These are phyloP conservation scores for Heliocidaris tuberculata DNA, from an alignment of 35 echinoderm and acorn worm species.

Conservation along the genomic window DNA sequence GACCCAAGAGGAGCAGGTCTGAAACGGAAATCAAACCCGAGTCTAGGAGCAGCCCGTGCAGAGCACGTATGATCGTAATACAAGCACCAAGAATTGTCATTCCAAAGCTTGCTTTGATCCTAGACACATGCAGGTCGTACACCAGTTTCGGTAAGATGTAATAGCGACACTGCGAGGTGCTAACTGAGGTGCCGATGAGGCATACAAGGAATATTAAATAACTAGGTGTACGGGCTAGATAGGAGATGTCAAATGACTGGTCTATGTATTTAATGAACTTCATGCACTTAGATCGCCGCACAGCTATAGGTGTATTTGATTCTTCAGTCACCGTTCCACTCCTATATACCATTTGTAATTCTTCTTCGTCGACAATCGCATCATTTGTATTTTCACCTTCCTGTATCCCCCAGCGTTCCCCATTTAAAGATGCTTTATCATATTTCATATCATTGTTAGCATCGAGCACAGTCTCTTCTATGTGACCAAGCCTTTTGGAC, in stretches of 20 bases:
- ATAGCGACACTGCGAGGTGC: background rate
- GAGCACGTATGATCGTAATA: background rate
- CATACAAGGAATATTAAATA: no score
- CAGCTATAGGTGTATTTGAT: background rate
- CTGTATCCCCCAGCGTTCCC: no score
- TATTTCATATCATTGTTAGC: no score
- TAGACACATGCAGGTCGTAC: background rate
- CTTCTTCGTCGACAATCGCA: no score
- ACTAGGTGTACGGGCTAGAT: background rate
- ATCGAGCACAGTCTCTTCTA: no score
- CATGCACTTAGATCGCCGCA: background rate
- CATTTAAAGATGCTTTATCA: no score
- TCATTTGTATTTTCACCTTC: no score
- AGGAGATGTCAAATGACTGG: background rate
- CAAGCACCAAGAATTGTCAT: background rate
- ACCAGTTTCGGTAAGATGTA: background rate
- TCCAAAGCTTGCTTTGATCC: background rate
- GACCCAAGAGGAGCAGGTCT: background rate
- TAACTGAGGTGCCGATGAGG: background rate
- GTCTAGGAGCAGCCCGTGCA: constrained; percentile 11
- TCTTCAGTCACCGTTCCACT: background rate
- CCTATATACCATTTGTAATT: background rate
- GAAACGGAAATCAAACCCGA: background rate
- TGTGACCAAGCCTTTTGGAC: no score
- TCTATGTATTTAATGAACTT: no score